Percentiles rank a stretch among this genome's conserved stretches.
Evolutionary conservation across 2,888 invertebrate species (phyloP).

Genomic region (Tiliacea aurago): DNA sequence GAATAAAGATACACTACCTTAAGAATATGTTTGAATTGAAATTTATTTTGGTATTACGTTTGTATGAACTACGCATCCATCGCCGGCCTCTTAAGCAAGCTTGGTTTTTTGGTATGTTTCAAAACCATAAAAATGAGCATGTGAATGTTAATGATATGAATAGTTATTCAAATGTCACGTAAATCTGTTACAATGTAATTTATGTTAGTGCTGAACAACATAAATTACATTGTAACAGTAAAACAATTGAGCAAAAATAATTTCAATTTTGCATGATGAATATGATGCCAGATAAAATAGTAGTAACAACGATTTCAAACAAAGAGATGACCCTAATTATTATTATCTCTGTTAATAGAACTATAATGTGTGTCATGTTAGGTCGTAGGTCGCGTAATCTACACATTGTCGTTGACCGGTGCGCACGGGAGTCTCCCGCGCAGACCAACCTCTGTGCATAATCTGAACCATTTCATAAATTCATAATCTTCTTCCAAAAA

Average conservation of each 20-base stretch:
- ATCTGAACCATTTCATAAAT: background rate
- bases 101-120: background rate
- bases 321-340: conserved; percentile 81
- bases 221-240: too few species aligned
- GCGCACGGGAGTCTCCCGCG: conserved; percentile 70
- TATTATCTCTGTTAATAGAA: conserved; percentile 85
- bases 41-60: too few species aligned
- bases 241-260: conserved; percentile 13
- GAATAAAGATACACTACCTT: too few species aligned
- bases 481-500: conserved; percentile 13
- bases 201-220: background rate
- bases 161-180: background rate
- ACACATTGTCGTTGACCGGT: conserved; percentile 71
- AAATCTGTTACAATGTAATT: background rate
- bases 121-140: background rate
- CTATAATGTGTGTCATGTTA: conserved; percentile 84
- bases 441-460: conserved; percentile 36
- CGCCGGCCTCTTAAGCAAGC: too few species aligned
- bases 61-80: too few species aligned
- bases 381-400: conserved; percentile 83
- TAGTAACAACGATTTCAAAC: conserved; percentile 51
- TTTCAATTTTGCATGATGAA: conserved; percentile 12
- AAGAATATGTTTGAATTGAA: too few species aligned
- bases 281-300: conserved; percentile 25
- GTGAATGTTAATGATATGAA: background rate